Evolutionary conservation across 2,113 vertebrate genomes (phyloP), one percentile per base, ranked within the genome.

Genomic region (Alethe castanea): DNA sequence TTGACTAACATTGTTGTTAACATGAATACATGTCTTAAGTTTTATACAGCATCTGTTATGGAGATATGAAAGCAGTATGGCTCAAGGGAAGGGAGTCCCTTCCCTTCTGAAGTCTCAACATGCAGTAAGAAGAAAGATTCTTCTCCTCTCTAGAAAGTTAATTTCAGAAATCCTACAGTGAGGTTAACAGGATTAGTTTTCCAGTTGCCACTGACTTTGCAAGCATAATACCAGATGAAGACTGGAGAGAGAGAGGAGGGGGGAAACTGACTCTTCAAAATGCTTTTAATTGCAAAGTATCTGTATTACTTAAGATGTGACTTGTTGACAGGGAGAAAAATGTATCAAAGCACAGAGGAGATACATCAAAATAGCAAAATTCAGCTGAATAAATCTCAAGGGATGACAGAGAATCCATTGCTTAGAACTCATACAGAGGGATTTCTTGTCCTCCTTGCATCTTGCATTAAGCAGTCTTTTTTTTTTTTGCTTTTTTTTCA

Each of bases 271-370:
- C 77, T 95, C 78, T 93, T 97, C 70, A 92, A 96, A 97, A 96
- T 92, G 69, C 85, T 72, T 78, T 96, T 97, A 97, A 95, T 95
- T 97, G 91, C 93, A 70, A 91, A 89, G 66, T 84, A 91, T 92
- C 69, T 89, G 67, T 82, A n/a, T 72, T 56, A 88, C 94, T 96
- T 96, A 92, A 91, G 92, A 93, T 82, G 83, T 74, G 90, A 82
- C 90, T 93, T 91, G 90, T 81, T 97, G 96, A 97, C 92, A 94
- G 86, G 54, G 80, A 97, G 90, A 90, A 90, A 82, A 96, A 88
- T 84, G 61, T 88, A 96, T 92, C 94, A 97, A 96, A 96, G 91
- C 48, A 28, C 48, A 81, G 84, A 96, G 48, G 57, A 77, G 40
- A 91, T 86, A 94, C 47, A 95, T 73, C 77, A 95, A 96, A 93